Evolutionary conservation across 2,888 invertebrate species (phyloP).

Genomic region (Yponomeuta sedellus): DNA sequence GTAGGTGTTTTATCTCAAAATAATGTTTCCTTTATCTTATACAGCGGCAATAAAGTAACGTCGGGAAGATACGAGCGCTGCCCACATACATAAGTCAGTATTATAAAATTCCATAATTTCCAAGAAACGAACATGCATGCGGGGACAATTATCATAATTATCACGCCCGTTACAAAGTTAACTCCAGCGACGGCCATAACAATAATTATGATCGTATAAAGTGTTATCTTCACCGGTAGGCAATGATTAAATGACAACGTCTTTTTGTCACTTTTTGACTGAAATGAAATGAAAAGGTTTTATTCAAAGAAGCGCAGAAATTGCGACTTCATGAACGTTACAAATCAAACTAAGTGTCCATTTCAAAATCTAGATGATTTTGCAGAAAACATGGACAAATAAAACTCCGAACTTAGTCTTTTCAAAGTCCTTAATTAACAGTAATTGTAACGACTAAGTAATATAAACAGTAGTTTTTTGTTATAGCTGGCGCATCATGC

Average conservation of each 20-base stretch:
- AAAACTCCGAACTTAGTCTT: too few species aligned
- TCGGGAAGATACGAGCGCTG: not conserved
- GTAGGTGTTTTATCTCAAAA: not conserved
- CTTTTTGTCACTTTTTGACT: constrained; percentile 39
- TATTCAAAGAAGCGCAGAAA: too few species aligned
- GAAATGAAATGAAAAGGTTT: too few species aligned
- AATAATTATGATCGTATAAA: constrained; percentile 67
- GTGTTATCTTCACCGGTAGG: constrained; percentile 60
- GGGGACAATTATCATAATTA: constrained; percentile 65
- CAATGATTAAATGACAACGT: constrained; percentile 64
- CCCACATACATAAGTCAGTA: not conserved
- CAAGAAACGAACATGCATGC: constrained; percentile 36
- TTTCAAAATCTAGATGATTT: too few species aligned
- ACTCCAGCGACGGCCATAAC: constrained; percentile 47
- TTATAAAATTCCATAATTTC: constrained; percentile 30
- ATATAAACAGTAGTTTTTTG: too few species aligned
- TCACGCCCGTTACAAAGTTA: constrained; percentile 49
- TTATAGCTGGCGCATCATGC: too few species aligned
- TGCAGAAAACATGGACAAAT: too few species aligned
- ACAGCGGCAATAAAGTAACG: not conserved
- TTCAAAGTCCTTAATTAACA: too few species aligned
- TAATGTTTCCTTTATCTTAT: not conserved
- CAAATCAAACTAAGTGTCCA: too few species aligned
- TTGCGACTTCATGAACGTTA: too few species aligned
- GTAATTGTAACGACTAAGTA: too few species aligned